These are phyloP conservation scores for Palythoa heliodiscus DNA, from an alignment of 92 coral and sea anemone species.

Conservation along the genomic window DNA sequence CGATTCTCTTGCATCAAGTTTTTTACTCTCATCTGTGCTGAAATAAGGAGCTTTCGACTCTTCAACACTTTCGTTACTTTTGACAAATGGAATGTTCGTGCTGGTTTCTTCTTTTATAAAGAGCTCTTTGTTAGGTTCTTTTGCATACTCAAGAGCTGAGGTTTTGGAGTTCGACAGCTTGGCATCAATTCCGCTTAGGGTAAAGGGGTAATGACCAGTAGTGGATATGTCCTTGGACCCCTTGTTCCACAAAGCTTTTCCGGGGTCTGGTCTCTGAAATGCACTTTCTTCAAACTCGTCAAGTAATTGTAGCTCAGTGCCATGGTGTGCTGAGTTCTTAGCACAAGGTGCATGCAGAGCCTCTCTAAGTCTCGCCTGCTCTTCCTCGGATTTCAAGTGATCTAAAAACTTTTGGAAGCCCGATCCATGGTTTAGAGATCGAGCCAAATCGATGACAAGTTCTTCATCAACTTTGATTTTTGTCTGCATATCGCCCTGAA, in stretches of 20 bases:
- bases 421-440: conserved; percentile 36
- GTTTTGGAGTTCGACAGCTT: not conserved
- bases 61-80: not conserved
- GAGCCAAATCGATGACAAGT: conserved; percentile 44
- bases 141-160: not conserved
- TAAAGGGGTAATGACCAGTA: not conserved
- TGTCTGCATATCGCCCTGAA: conserved; percentile 28
- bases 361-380: conserved; percentile 3
- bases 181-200: not conserved
- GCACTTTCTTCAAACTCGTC: not conserved
- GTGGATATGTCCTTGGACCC: not conserved
- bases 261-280: not conserved
- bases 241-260: not conserved
- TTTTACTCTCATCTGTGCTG: not conserved
- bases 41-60: not conserved
- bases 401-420: conserved; percentile 13
- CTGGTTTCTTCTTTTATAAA: not conserved
- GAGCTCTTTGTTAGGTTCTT: not conserved
- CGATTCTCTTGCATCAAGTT: not conserved
- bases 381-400: conserved; percentile 5
- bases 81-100: not conserved
- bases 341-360: not conserved
- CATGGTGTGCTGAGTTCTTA: not conserved
- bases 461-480: conserved; percentile 51
- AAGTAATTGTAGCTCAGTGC: not conserved